These are phyloP conservation scores for Belonocnema kinseyi DNA, from an alignment of 1,140 invertebrate genomes.

Conservation along the genomic window DNA sequence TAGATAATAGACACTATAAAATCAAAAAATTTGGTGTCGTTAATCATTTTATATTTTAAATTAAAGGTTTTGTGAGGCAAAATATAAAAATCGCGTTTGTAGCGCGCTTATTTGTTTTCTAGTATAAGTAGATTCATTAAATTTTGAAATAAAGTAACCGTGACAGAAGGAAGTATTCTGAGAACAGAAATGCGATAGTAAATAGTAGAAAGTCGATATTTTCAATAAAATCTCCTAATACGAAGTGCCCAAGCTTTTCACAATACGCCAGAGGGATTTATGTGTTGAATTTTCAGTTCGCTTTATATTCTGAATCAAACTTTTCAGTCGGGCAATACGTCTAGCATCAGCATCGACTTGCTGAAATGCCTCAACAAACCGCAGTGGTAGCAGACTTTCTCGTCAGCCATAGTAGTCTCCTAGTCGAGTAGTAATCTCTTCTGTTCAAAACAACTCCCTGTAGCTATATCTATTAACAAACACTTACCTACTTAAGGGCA, in stretches of 20 bases:
- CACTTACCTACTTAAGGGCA: neutral
- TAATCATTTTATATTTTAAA: too few species aligned
- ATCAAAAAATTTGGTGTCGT: too few species aligned
- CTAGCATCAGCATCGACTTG: conserved; percentile 23
- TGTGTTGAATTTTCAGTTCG: conserved; percentile 27
- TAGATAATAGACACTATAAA: too few species aligned
- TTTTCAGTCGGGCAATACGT: conserved; percentile 27
- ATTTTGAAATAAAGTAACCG: too few species aligned
- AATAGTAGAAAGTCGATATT: conserved; percentile 14
- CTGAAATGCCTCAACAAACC: conserved; percentile 29
- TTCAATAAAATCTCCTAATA: conserved; percentile 18
- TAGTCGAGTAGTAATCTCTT: conserved; percentile 8
- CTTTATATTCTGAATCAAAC: conserved; percentile 29
- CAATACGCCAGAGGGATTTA: conserved; percentile 23
- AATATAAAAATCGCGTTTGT: too few species aligned
- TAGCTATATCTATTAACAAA: conserved; percentile 1
- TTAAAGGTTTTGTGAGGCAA: too few species aligned
- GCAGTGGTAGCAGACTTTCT: conserved; percentile 13
- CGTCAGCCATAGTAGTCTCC: neutral
- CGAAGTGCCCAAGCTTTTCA: conserved; percentile 1
- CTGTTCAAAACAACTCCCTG: neutral
- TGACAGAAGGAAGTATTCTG: too few species aligned
- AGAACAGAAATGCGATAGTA: neutral
- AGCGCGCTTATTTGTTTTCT: too few species aligned
- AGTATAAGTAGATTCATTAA: too few species aligned